Base-by-base conservation (phyloP, 2,797 vertebrate species). In the Peromyscus nudipes region DNA sequence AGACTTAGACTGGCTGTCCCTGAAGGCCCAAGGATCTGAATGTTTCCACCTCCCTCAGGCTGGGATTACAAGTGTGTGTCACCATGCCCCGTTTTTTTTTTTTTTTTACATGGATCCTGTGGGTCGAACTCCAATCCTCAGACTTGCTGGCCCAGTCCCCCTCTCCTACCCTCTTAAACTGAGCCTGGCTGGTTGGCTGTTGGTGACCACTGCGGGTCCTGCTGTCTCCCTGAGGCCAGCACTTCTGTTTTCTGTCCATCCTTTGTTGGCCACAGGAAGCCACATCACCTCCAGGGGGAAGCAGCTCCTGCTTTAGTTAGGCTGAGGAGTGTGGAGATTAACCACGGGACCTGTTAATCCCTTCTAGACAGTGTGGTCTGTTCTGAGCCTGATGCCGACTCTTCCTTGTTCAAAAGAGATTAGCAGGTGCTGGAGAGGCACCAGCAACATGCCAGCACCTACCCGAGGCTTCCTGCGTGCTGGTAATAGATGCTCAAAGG, bases 401-500 rank as follows among this genome's bases (percentile, higher is more conserved):
- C 83, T 71, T 31, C 85, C 95, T 46, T 69, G 25, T 86, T 91
- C 88, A 71, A 79, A 65, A 91, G 81, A 87, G 86, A 93, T 96
- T 87, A 87, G 23, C 64, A 76, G 79, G 88, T 23, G 57, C 92
- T 89, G 46, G 85, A 69, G 94, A 90, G 84, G 46, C 2, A 37
- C 84, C 80, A 83, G 90, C 60, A 40, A 46, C 69, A 14, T 1
- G 67, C 11, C 69, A 34, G 89, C 43, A 43, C 81, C 12, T 27
- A 96, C 60, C 89, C 19, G 76, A 76, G 89, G 83, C 76, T 71
- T 91, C 89, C 79, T 87, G 69, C 60, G 69, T 86, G 31, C 60
- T 80, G 71, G 81, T 94, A 92, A 94, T 31, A n/a, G 82, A 86
- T 94, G 88, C 86, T 85, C 64, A 75, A 92, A 89, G 84, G 40